A percentile compares a stretch with the other conserved stretches of the same genome.
These are phyloP conservation scores for Odontamblyopus rebecca DNA, from an alignment of 2,797 vertebrate species.

Conservation along the genomic window DNA sequence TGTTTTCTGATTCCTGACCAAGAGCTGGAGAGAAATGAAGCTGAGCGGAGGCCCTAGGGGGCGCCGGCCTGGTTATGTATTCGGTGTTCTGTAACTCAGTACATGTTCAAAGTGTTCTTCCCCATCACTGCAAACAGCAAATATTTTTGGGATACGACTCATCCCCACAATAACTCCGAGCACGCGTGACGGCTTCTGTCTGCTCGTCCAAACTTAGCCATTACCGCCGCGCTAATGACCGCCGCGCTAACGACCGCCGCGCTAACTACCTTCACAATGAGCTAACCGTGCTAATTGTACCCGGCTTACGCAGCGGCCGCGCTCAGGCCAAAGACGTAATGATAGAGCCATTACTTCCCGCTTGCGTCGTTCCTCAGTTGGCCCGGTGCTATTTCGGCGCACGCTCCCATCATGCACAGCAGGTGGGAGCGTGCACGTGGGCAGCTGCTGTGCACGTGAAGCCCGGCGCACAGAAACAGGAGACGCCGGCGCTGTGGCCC, in stretches of 20 bases:
- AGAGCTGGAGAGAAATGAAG: no score
- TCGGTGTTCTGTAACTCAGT: no score
- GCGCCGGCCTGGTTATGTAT: no score
- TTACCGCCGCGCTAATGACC: neutral
- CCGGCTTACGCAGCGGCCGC: neutral
- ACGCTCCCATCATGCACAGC: constrained; percentile 19
- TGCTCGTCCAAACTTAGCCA: neutral
- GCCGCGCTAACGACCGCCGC: neutral
- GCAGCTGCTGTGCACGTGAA: constrained; percentile 43
- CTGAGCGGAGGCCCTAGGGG: no score
- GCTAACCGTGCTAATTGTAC: neutral
- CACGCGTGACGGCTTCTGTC: no score
- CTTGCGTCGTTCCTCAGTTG: constrained; percentile 21
- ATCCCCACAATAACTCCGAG: no score
- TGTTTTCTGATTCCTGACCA: no score
- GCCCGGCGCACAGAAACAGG: neutral
- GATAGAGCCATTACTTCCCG: constrained; percentile 6
- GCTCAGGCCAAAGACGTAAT: constrained; percentile 2
- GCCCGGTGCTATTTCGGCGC: constrained; percentile 36
- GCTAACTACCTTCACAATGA: neutral
- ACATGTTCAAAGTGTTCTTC: no score
- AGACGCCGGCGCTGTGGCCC: neutral
- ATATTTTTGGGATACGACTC: no score
- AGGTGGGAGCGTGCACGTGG: constrained; percentile 36
- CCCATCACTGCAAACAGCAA: no score